phyloP scores from a whole-genome alignment of 2,797 vertebrate genomes.

The Synanceia verrucosa region DNA sequence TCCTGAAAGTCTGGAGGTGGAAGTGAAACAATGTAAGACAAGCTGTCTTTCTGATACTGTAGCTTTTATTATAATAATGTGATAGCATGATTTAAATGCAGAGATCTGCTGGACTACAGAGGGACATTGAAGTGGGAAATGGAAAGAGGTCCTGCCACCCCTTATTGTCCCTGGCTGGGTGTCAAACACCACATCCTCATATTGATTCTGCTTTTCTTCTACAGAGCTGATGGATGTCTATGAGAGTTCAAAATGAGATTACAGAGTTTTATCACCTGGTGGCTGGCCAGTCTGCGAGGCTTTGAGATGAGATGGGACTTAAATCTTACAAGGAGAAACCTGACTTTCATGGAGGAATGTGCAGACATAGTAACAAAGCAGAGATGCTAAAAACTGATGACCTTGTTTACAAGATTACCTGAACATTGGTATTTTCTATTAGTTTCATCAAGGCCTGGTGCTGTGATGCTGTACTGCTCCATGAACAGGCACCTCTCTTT shows the following conservation, averaged over 20 bases:
- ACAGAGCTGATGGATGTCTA: conserved; percentile 76
- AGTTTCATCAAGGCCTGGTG: background rate
- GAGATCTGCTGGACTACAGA: conserved; percentile 59
- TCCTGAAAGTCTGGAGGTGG: too few species aligned
- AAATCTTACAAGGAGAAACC: conserved; percentile 69
- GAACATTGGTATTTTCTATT: conserved; percentile 1
- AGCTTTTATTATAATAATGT: too few species aligned
- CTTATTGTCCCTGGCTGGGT: conserved; percentile 59
- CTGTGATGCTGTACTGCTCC: background rate
- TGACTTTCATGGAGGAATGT: conserved; percentile 28
- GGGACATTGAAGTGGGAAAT: conserved; percentile 72
- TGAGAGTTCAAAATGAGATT: conserved; percentile 80
- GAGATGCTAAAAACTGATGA: conserved; percentile 3
- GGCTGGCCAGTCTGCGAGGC: conserved; percentile 60
- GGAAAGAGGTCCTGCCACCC: conserved; percentile 50
- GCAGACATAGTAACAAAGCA: background rate
- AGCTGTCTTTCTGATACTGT: too few species aligned
- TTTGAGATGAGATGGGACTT: conserved; percentile 65
- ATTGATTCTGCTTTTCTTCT: conserved; percentile 76
- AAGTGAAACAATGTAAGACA: too few species aligned
- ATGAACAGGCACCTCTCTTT: conserved; percentile 18
- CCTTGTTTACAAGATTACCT: conserved; percentile 28
- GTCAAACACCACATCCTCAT: conserved; percentile 65
- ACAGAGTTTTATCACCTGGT: conserved; percentile 82
- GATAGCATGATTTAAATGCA: conserved; percentile 67